A percentile compares a stretch with the other conserved stretches of the same genome.
Conservation (phyloP, 64 coral and sea anemone genomes). For the Orbicella faveolata region DNA sequence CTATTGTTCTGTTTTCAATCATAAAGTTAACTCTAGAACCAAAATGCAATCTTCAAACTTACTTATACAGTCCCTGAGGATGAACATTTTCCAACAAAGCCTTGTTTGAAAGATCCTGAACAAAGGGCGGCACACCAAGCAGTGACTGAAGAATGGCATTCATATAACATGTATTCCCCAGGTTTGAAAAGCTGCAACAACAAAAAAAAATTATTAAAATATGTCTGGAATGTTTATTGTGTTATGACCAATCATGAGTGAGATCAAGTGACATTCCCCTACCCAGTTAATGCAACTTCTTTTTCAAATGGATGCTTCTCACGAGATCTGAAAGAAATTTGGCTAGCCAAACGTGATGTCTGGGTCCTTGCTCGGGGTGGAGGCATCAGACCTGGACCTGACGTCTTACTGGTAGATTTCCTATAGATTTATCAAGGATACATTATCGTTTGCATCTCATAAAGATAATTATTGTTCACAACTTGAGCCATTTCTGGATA, state of each 20-base stretch:
- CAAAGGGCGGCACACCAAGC: slow-evolving; percentile 80
- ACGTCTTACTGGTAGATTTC: neutral
- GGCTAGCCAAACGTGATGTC: slow-evolving; percentile 12
- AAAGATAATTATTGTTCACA: neutral
- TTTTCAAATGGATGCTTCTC: slow-evolving; percentile 25
- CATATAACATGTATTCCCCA: slow-evolving; percentile 99
- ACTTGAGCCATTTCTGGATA: too few species aligned
- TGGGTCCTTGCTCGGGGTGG: neutral
- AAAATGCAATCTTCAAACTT: slow-evolving; percentile 10
- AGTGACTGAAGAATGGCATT: slow-evolving; percentile 98
- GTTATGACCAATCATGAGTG: too few species aligned
- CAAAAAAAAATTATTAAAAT: slow-evolving; percentile 7
- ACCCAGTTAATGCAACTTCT: slow-evolving; percentile 29
- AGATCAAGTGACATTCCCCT: neutral
- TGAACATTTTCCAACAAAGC: slow-evolving; percentile 49
- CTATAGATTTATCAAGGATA: neutral
- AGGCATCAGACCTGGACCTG: slow-evolving; percentile 27
- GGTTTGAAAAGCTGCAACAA: slow-evolving; percentile 82
- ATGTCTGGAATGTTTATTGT: neutral
- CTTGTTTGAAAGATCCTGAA: slow-evolving; percentile 82
- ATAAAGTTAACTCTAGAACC: neutral
- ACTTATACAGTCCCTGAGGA: slow-evolving; percentile 76
- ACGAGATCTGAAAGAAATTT: slow-evolving; percentile 29
- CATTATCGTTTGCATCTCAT: neutral
- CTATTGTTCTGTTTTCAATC: too few species aligned